Evolutionary conservation across 2,888 invertebrate species (phyloP), one percentile per base, ranked within the genome.

Genomic region (Calameuta filiformis): DNA sequence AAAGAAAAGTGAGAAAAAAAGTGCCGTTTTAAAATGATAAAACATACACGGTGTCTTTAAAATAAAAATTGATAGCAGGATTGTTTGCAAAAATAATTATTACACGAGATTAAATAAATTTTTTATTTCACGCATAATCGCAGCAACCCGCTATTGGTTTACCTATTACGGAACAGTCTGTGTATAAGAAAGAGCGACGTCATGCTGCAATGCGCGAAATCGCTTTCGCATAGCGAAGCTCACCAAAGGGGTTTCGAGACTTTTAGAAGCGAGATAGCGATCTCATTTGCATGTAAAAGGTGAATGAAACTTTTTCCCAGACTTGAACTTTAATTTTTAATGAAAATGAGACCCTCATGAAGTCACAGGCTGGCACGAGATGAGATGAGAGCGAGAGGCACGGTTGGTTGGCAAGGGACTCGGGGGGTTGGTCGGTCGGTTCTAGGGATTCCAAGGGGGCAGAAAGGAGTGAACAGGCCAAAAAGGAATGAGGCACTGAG

Each of bases 331-430:
- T 85, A 90, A 88, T 88, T 89, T 87, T 89, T 90, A 89, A 90
- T 90, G 89, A 90, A 90, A 89, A 90, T 90, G 90, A 90, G 87
- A 89, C 87, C 85, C 88, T 88, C 86, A 85, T 84, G 83, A 85
- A 88, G 89, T 89, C 87, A 87, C 86, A 85, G 87, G 86, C 86
- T 86, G 85, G 85, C 85, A 83, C 81, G 84, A 85, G 86, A 88
- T 86, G 88, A 86, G 88, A 86, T 80, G 82, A 82, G 85, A 82
- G 77, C 77, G 77, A 79, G 76, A 77, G 76, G 75, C 69, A 79
- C 79, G 76, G 71, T 73, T 79, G 81, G 79, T 68, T 68, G 76
- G 78, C 73, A 80, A 76, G 81, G 80, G 81, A 79, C 78, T 77
- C 73, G 75, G 56, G 77, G 77, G 77, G 56, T 56, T 71, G 76